Conservation (phyloP, 2,888 invertebrate genomes). For the Schrankia costaestrigalis region DNA sequence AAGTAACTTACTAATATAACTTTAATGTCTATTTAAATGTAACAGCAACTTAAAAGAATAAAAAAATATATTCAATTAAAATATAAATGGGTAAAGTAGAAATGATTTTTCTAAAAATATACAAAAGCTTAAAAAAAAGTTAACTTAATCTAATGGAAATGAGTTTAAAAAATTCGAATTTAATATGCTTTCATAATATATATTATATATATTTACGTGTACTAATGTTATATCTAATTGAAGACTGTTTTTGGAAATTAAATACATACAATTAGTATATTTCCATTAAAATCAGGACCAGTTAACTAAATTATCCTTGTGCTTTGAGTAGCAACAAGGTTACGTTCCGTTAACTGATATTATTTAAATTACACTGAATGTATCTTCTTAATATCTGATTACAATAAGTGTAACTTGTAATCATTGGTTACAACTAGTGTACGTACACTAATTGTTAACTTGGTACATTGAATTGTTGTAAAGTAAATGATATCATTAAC, state of each 20-base stretch:
- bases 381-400: too few species aligned
- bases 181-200: conserved; percentile 3
- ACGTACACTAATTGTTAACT: too few species aligned
- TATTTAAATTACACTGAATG: neutral
- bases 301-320: conserved; percentile 2
- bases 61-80: too few species aligned
- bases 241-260: conserved; percentile 32
- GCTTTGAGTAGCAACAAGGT: neutral
- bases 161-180: conserved; percentile 9
- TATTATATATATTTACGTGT: conserved; percentile 5
- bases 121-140: conserved; percentile 1
- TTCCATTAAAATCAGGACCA: conserved; percentile 4
- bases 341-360: conserved; percentile 1
- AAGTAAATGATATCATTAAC: too few species aligned
- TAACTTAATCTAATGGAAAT: neutral
- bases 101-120: conserved; percentile 2
- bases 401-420: too few species aligned
- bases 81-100: neutral
- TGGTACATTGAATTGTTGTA: too few species aligned
- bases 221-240: conserved; percentile 18
- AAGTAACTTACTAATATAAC: too few species aligned
- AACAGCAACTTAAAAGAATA: too few species aligned
- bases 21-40: too few species aligned
- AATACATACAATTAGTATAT: conserved; percentile 13
- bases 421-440: too few species aligned